Evolutionary conservation across 2,113 vertebrate species (phyloP), one percentile per base, ranked within the genome.

Genomic region (Choloepus hoffmanni): DNA sequence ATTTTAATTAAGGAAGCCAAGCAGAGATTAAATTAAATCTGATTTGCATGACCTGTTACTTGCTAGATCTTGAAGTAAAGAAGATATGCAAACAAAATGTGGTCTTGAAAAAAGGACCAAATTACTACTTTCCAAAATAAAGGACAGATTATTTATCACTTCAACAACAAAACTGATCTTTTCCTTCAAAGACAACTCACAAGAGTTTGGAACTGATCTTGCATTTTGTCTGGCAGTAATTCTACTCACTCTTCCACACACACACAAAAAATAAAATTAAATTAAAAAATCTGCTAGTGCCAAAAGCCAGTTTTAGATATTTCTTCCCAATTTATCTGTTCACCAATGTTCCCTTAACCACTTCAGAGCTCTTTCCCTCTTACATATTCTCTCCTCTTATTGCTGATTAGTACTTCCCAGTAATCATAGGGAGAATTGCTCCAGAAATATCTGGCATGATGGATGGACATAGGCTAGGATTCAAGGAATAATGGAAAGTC

Each of bases 1-100:
- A n/a, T 84, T 96, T 96, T 96, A 96, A 97, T 97, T 97, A 96
- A 90, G 63, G 73, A 90, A 97, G 68, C 33, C 88, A 96, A 95
- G 73, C 50, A 79, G 70, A 96, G 74, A 94, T 93, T 96, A 94
- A 94, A 94, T 96, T 96, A 96, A 92, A 90, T 92, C 90, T 97
- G 55, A 95, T 95, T 95, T 95, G 81, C 73, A 83, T 96, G 85
- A 82, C 36, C 30, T 92, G 68, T 62, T 93, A 92, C 90, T 94
- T 96, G 55, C 50, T 92, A 79, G 13, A 89, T 96, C 87, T 90
- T 94, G 50, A 88, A 84, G 79, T 85, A 94, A 92, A 96, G 18
- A 91, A 88, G 50, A 53, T 55, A 94, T 43, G 95, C 53, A 87
- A 93, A 96, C 33, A 96, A 96, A 96, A 95, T 74, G 48, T 43